Conservation (phyloP, 2,888 invertebrate genomes). For the Scotopteryx bipunctaria region DNA sequence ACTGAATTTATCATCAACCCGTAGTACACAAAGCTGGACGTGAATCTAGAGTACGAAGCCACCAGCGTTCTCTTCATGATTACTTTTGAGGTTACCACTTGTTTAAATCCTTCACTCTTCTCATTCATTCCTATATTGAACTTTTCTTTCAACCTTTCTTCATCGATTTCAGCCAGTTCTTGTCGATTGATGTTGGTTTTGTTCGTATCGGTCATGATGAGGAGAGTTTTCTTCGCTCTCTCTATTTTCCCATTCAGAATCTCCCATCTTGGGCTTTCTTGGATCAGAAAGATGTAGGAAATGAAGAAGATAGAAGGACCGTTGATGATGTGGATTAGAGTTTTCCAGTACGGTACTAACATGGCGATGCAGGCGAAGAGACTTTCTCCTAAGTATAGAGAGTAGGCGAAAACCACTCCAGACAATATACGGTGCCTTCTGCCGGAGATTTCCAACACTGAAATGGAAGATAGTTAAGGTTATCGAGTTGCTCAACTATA, state of each 20-base stretch:
- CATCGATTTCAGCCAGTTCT: conserved; percentile 52
- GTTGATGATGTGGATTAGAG: conserved; percentile 59
- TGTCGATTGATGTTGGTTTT: conserved; percentile 55
- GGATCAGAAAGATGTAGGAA: conserved; percentile 50
- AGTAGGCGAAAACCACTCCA: conserved; percentile 61
- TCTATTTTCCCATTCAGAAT: conserved; percentile 60
- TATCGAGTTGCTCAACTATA: too few relatives aligned
- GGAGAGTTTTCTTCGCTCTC: conserved; percentile 55
- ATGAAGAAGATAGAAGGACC: conserved; percentile 60
- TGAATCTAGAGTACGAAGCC: conserved; percentile 53
- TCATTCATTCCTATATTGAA: conserved; percentile 56
- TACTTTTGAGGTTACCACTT: conserved; percentile 57
- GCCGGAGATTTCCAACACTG: conserved; percentile 69
- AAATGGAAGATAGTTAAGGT: conserved; percentile 33
- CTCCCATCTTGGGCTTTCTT: conserved; percentile 71
- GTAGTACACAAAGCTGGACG: conserved; percentile 66
- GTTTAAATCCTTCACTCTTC: conserved; percentile 52
- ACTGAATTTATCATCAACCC: conserved; percentile 70
- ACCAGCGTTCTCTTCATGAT: conserved; percentile 59
- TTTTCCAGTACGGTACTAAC: conserved; percentile 66
- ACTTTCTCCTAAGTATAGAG: conserved; percentile 63
- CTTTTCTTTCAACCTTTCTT: conserved; percentile 50
- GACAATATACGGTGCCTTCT: conserved; percentile 57
- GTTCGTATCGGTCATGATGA: conserved; percentile 55
- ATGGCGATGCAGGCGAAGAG: conserved; percentile 64